phyloP scores from a whole-genome alignment of 1,140 invertebrate species.

The Pemphigus obesinymphae region DNA sequence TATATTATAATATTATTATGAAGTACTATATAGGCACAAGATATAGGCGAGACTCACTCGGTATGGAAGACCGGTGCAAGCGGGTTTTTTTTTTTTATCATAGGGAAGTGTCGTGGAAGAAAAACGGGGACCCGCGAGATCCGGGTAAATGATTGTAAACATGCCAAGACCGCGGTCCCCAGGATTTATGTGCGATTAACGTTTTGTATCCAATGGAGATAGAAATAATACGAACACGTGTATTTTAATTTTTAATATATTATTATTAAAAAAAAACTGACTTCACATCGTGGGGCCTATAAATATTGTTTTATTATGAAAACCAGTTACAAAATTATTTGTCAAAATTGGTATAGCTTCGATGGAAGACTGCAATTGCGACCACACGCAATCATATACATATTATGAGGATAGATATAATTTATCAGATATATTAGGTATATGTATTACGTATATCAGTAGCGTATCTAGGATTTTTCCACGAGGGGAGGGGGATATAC shows the following conservation, averaged over 20 bases:
- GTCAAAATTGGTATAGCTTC: no score
- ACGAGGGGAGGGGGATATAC: no score
- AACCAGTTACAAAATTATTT: neutral
- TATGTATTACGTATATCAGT: no score
- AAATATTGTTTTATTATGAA: neutral
- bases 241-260: neutral
- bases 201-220: neutral
- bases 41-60: neutral
- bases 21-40: no score
- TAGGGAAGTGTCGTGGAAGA: neutral
- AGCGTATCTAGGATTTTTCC: no score
- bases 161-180: neutral
- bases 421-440: no score
- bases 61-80: neutral
- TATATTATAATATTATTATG: neutral
- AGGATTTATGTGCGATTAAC: neutral
- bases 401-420: no score
- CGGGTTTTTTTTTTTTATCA: neutral
- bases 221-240: neutral
- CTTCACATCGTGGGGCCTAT: neutral
- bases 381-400: no score
- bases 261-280: neutral
- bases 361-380: no score
- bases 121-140: neutral
- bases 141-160: neutral